Percentiles rank a stretch among this genome's conserved stretches.
Conservation (phyloP, 2,888 invertebrate species). For the Caenorhabditis uteleia region DNA sequence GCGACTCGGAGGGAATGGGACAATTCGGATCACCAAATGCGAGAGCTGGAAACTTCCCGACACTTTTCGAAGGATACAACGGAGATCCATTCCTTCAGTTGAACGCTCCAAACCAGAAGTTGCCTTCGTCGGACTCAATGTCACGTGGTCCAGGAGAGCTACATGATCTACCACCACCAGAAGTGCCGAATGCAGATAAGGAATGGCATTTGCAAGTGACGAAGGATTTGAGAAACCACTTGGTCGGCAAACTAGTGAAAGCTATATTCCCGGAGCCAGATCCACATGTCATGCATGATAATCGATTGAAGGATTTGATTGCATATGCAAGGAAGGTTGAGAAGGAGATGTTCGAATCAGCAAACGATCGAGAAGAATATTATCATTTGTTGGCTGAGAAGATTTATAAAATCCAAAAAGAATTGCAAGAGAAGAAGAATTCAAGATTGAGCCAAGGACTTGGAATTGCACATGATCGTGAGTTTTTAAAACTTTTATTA, state of each 20-base stretch:
- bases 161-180: conserved; percentile 77
- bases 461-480: conserved; percentile 19
- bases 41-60: conserved; percentile 5
- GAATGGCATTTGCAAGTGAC: conserved; percentile 79
- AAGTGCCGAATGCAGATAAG: conserved; percentile 73
- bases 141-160: no score
- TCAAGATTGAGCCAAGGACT: conserved; percentile 32
- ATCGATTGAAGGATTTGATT: conserved; percentile 92
- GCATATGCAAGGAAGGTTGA: conserved; percentile 98
- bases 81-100: conserved; percentile 58
- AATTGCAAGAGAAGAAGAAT: conserved; percentile 66
- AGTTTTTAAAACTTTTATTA: conserved; percentile 2
- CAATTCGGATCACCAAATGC: conserved; percentile 31
- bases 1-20: no score
- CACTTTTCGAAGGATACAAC: conserved; percentile 32
- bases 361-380: conserved; percentile 94
- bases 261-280: conserved; percentile 99
- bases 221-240: conserved; percentile 94
- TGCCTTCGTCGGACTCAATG: no score
- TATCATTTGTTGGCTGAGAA: conserved; percentile 98
- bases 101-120: conserved; percentile 50
- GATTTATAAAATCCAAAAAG: conserved; percentile 95
- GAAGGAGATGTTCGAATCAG: conserved; percentile 99
- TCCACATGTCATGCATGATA: conserved; percentile 92
- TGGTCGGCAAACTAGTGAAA: conserved; percentile 98